A percentile compares a stretch with the other conserved stretches of the same genome.
These are phyloP conservation scores for Pteropus rufus DNA, from an alignment of 2,797 vertebrate genomes.

Conservation along the genomic window DNA sequence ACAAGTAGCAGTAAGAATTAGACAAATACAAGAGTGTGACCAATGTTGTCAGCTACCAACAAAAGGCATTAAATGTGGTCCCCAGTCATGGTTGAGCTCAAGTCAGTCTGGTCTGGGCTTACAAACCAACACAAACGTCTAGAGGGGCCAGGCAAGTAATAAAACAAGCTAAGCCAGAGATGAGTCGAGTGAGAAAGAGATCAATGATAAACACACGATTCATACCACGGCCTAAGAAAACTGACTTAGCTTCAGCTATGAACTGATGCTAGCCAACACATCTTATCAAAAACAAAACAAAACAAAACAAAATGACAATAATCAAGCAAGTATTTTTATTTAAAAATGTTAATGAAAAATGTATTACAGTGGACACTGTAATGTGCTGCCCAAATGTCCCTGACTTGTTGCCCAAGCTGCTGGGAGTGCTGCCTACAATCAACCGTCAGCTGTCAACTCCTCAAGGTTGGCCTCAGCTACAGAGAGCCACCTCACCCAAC, in stretches of 20 bases:
- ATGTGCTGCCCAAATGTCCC: not conserved
- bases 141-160: not conserved
- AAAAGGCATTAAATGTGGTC: not conserved
- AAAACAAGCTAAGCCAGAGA: not conserved
- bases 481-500: not conserved
- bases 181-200: not conserved
- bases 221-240: not conserved
- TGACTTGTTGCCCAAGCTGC: not conserved
- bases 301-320: not conserved
- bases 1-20: not conserved
- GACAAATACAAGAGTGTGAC: not conserved
- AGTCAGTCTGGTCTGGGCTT: not conserved
- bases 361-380: not conserved
- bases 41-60: not conserved
- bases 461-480: not conserved
- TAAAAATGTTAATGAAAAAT: not conserved
- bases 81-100: not conserved
- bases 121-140: not conserved
- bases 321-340: not conserved
- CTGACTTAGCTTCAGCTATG: not conserved
- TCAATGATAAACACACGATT: not conserved
- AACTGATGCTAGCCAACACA: not conserved
- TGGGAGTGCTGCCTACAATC: not conserved
- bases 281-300: not conserved
- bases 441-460: not conserved